A percentile compares a stretch with the other conserved stretches of the same genome.
These are phyloP conservation scores for Clarias macrocephalus DNA, from an alignment of 2,113 vertebrate genomes.

Conservation along the genomic window DNA sequence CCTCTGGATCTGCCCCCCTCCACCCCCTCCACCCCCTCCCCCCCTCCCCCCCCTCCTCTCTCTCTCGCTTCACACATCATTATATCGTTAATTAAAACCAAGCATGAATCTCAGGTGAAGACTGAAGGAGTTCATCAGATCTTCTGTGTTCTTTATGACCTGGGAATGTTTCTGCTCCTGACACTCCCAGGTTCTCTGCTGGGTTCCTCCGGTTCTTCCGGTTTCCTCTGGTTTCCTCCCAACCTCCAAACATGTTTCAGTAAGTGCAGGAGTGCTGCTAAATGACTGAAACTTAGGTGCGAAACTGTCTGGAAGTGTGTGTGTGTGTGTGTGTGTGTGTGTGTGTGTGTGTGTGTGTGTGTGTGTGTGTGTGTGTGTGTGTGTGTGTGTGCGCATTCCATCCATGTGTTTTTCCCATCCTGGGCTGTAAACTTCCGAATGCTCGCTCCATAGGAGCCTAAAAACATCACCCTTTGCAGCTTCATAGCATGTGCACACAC, in stretches of 20 bases:
- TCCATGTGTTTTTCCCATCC: slow-evolving; percentile 40
- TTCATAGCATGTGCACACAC: slow-evolving; percentile 31
- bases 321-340: not conserved
- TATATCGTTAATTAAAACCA: no score
- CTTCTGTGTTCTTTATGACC: no score
- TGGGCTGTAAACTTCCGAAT: slow-evolving; percentile 32
- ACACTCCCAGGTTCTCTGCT: not conserved
- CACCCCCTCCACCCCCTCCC: no score
- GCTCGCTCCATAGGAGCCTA: slow-evolving; percentile 40
- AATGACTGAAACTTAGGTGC: no score
- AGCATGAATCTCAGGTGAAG: no score
- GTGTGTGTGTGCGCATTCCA: not conserved
- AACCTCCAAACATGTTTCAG: not conserved
- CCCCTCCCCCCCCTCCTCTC: not conserved
- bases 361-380: no score
- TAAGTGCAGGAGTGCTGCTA: not conserved
- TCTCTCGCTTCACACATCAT: no score
- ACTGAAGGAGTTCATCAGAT: no score
- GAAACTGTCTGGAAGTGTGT: not conserved
- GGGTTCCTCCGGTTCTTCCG: not conserved
- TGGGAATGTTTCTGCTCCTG: not conserved
- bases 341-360: not conserved
- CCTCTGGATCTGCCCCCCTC: no score
- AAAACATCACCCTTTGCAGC: slow-evolving; percentile 18
- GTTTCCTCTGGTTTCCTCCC: not conserved